These are phyloP conservation scores for Bombus haemorrhoidalis DNA, from an alignment of 1,140 invertebrate species.

Conservation along the genomic window DNA sequence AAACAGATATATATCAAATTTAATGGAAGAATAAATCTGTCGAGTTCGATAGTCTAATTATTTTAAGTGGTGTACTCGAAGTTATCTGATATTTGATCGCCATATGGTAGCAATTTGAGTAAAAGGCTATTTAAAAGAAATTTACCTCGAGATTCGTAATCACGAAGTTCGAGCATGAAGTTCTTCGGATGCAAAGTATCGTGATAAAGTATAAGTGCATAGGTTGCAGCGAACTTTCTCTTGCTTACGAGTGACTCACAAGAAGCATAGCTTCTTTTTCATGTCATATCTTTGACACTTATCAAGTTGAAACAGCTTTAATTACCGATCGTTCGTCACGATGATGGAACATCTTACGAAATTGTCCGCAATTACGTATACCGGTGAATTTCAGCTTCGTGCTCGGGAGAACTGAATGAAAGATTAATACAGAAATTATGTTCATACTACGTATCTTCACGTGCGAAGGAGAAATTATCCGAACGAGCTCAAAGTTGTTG, in stretches of 20 bases:
- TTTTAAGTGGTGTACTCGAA: neutral
- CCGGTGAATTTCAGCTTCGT: neutral
- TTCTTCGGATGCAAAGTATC: constrained; percentile 2
- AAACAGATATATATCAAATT: neutral
- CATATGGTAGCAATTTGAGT: neutral
- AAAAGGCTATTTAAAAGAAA: neutral
- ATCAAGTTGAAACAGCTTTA: constrained; percentile 5
- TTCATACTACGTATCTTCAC: neutral
- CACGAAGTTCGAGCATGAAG: neutral
- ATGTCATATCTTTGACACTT: constrained; percentile 62
- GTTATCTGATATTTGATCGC: neutral
- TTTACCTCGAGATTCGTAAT: neutral
- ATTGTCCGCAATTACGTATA: neutral
- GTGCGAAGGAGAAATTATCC: neutral
- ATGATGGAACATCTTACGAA: constrained; percentile 15
- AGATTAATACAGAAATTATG: neutral
- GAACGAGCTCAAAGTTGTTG: no score
- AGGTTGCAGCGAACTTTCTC: constrained; percentile 57
- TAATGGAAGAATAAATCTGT: neutral
- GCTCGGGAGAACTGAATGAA: no score
- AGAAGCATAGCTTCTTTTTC: constrained; percentile 71
- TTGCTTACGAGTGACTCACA: constrained; percentile 64
- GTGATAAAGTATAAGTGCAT: constrained; percentile 22
- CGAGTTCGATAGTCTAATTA: neutral
- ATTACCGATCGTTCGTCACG: constrained; percentile 32